These are phyloP conservation scores for Piliocolobus tephrosceles DNA, from an alignment of 2,113 vertebrate species.

Conservation along the genomic window DNA sequence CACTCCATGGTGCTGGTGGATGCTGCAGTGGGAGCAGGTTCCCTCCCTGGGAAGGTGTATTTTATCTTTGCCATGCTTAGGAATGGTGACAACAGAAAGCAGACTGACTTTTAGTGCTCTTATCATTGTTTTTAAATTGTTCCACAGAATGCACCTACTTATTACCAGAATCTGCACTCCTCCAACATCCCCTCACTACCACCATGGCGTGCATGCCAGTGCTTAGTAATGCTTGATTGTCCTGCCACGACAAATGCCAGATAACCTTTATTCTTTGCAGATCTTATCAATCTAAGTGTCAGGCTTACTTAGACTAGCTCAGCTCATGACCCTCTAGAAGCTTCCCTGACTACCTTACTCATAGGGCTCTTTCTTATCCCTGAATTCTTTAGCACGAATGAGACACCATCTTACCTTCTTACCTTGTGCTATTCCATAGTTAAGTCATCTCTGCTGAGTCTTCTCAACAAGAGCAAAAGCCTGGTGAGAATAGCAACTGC, in stretches of 20 bases:
- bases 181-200: fast-evolving
- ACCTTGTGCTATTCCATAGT: neutral
- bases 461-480: neutral
- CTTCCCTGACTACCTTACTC: neutral
- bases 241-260: neutral
- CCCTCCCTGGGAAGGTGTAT: neutral
- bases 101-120: neutral
- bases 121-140: neutral
- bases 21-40: neutral
- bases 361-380: neutral
- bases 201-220: too few species aligned
- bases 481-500: neutral
- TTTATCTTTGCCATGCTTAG: neutral
- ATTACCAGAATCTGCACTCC: neutral
- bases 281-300: neutral
- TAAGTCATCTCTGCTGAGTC: neutral
- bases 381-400: neutral
- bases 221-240: neutral
- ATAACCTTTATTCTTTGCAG: neutral
- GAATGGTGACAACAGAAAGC: neutral
- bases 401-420: neutral
- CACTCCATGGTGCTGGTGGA: neutral
- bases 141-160: neutral
- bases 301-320: neutral
- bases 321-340: neutral